These are phyloP conservation scores for Cricetomys ansorgei DNA, from an alignment of 2,113 vertebrate genomes.

Conservation along the genomic window DNA sequence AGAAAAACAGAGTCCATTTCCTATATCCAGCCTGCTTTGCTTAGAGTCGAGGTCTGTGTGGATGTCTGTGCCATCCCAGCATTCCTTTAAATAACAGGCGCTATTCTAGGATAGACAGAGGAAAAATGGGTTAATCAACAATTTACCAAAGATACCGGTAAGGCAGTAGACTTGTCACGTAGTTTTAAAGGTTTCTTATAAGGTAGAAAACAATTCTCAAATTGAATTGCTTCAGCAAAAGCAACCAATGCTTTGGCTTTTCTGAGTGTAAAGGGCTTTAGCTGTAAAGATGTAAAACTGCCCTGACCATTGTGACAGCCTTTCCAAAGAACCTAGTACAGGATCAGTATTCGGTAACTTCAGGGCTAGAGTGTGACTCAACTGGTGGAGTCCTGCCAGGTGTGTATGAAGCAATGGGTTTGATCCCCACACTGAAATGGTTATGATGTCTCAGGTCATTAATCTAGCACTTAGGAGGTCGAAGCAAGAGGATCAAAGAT, in stretches of 20 bases:
- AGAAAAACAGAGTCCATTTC: conserved; percentile 23
- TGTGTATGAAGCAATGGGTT: background rate
- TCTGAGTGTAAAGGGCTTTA: background rate
- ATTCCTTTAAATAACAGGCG: background rate
- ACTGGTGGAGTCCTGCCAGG: background rate
- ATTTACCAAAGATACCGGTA: background rate
- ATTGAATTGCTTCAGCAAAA: background rate
- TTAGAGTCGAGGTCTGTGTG: background rate
- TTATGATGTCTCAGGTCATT: background rate
- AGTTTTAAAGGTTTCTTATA: background rate
- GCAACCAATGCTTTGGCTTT: background rate
- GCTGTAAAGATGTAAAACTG: background rate
- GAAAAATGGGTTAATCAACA: background rate
- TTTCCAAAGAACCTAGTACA: background rate
- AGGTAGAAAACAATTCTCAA: background rate
- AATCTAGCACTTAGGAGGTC: background rate
- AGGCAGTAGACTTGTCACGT: background rate
- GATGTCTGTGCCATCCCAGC: background rate
- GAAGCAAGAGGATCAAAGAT: background rate
- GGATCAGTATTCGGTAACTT: background rate
- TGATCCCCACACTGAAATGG: rapidly evolving
- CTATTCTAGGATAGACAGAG: background rate
- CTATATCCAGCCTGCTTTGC: background rate
- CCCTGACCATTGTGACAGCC: background rate
- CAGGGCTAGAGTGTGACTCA: background rate